Percentiles rank a stretch among this genome's conserved stretches.
These are phyloP conservation scores for Apoda limacodes DNA, from an alignment of 2,888 invertebrate genomes.

Conservation along the genomic window DNA sequence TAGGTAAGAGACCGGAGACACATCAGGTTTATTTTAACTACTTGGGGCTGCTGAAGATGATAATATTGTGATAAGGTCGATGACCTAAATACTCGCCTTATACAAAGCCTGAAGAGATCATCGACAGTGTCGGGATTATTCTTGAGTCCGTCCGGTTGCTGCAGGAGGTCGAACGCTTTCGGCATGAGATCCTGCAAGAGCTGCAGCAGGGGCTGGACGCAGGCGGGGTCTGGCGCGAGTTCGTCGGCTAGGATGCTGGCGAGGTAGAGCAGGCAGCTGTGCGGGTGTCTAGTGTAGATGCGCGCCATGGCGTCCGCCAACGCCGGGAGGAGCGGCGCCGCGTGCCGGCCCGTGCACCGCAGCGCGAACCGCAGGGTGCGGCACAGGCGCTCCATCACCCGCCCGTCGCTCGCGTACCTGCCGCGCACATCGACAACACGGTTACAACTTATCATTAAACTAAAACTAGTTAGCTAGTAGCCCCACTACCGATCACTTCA, in stretches of 20 bases:
- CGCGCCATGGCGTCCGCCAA: conserved; percentile 83
- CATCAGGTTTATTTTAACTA: too few species aligned
- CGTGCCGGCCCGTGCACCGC: conserved; percentile 85
- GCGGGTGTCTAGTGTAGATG: conserved; percentile 78
- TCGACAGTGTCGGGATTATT: conserved; percentile 99
- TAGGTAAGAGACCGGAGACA: too few species aligned
- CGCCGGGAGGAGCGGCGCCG: conserved; percentile 90
- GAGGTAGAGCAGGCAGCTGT: conserved; percentile 82
- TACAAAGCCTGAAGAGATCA: conserved; percentile 91
- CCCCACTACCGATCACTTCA: too few species aligned
- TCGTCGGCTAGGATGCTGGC: conserved; percentile 81
- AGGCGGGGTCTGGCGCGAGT: conserved; percentile 74
- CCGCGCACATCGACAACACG: not conserved
- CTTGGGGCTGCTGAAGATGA: too few species aligned
- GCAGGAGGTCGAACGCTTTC: conserved; percentile 84
- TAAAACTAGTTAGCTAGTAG: too few species aligned
- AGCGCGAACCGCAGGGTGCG: conserved; percentile 90
- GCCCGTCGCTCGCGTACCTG: conserved; percentile 72
- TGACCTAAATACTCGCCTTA: conserved; percentile 44
- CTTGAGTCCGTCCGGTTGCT: conserved; percentile 81
- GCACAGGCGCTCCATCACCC: conserved; percentile 94
- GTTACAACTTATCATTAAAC: too few species aligned
- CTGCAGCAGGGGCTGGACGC: conserved; percentile 80
- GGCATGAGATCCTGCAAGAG: conserved; percentile 89
- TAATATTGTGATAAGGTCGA: too few species aligned